Base-by-base conservation (phyloP, 2,797 vertebrate species). In the Typhlichthys subterraneus region DNA sequence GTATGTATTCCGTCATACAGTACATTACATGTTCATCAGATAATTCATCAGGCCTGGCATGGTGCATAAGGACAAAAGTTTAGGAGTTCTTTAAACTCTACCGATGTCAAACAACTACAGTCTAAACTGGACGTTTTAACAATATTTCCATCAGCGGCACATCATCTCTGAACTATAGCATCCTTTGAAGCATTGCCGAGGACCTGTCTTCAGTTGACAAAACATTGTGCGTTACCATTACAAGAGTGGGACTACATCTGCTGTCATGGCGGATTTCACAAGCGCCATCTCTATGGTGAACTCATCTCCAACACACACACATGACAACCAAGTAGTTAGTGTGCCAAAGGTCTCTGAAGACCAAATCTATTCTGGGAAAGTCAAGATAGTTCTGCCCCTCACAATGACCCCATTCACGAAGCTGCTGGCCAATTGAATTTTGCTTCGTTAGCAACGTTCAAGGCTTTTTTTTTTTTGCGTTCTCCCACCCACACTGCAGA, bases 331-430 rank as follows among this genome's bases (percentile, higher is more conserved):
- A 53, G 69, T 66, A 54, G 15, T 55, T 63, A 60, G 64, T 67
- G 64, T 48, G 54, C 45, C n/a, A 63, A 29, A 29, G 69, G 60
- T 53, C 61, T 63, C 15, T 45, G 75, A 66, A 75, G 57, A 86
- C 81, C 80, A 90, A 77, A 76, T 86, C 80, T 76, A 67, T 67
- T 78, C 73, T 70, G 69, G 72, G 71, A 80, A 92, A 87, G 85
- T 88, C 81, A 46, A 70, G 53, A 61, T 59, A 56, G 11, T 15
- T 15, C 14, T 8, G 15, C 17, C 19, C 11, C 19, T 52, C 42
- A 71, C 13, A 59, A 66, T 3, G 31, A 52, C 62, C 19, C 50
- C 53, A 61, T 70, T 66, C 52, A 73, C 48, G 64, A 63, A 71
- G 55, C n/a, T 13, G 53, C 19, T 29, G 62, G 63, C 42, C 60